Percentiles rank a stretch among this genome's conserved stretches.
Conservation (phyloP, 2,888 invertebrate genomes). For the Drepana falcataria region DNA sequence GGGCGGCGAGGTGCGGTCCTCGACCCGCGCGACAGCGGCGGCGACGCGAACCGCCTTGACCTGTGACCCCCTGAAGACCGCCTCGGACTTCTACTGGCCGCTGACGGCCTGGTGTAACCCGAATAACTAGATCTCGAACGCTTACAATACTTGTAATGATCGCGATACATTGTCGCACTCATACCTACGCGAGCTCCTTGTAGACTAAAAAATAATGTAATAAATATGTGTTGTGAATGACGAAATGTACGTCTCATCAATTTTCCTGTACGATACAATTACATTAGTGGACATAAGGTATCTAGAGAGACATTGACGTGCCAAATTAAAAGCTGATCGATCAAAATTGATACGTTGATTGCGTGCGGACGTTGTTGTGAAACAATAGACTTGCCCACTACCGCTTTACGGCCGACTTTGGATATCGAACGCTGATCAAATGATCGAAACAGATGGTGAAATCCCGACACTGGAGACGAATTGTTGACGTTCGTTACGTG, state of each 20-base stretch:
- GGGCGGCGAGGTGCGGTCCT: constrained; percentile 50
- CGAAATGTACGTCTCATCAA: background rate
- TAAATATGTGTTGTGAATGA: too few relatives aligned
- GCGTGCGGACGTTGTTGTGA: constrained; percentile 33
- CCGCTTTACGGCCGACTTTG: constrained; percentile 29
- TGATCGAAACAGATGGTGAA: constrained; percentile 38
- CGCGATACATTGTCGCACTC: background rate
- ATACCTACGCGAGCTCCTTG: background rate
- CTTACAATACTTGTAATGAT: background rate
- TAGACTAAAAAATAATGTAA: background rate
- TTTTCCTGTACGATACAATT: background rate
- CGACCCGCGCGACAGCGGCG: constrained; percentile 47
- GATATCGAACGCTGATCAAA: constrained; percentile 36
- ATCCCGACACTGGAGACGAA: constrained; percentile 16
- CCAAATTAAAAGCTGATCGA: constrained; percentile 33
- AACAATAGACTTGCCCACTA: constrained; percentile 36
- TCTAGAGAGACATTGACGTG: constrained; percentile 14
- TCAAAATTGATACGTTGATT: constrained; percentile 33
- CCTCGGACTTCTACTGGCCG: constrained; percentile 37
- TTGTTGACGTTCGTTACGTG: background rate
- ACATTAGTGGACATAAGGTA: background rate
- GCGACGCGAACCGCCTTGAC: constrained; percentile 58
- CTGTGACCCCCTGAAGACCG: constrained; percentile 49
- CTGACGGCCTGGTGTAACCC: constrained; percentile 48
- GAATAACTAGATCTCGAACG: constrained; percentile 16